Evolutionary conservation across 2,113 vertebrate species (phyloP).

Genomic region (Perca fluviatilis): DNA sequence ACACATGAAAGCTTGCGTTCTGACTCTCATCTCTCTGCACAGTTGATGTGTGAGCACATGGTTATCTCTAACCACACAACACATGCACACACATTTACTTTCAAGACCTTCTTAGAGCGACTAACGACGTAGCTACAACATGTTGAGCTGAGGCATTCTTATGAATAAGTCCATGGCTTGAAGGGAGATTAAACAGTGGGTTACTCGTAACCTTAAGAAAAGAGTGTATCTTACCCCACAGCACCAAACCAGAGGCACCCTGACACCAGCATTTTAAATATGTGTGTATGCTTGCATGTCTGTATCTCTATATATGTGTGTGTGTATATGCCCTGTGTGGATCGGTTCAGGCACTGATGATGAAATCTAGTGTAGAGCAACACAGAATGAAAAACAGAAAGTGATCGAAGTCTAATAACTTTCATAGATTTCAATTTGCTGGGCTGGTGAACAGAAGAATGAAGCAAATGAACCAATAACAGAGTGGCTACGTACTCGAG

Average conservation of each 20-base stretch:
- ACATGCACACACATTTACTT: slow-evolving; percentile 21
- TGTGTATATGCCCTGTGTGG: background rate
- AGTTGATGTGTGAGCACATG: slow-evolving; percentile 57
- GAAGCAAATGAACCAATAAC: slow-evolving; percentile 36
- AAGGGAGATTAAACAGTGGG: slow-evolving; percentile 15
- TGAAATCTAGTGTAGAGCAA: slow-evolving; percentile 43
- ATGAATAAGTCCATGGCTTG: slow-evolving; percentile 7
- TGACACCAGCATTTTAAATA: background rate
- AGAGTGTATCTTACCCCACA: background rate
- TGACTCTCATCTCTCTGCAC: slow-evolving; percentile 59
- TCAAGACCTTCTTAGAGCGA: slow-evolving; percentile 15
- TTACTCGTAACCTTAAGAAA: slow-evolving; percentile 4
- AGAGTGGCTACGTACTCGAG: background rate
- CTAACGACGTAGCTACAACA: background rate
- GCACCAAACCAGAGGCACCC: background rate
- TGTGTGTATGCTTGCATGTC: background rate
- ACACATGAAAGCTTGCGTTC: slow-evolving; percentile 73
- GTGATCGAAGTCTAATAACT: slow-evolving; percentile 59
- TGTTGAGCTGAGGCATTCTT: slow-evolving; percentile 4
- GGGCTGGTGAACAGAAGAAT: slow-evolving; percentile 50
- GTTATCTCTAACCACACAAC: slow-evolving; percentile 55
- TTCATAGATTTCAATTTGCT: slow-evolving; percentile 71
- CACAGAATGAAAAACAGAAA: slow-evolving; percentile 33
- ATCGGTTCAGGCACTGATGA: slow-evolving; percentile 21
- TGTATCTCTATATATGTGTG: background rate